These are phyloP conservation scores for Ganaspis brasiliensis DNA, from an alignment of 2,888 invertebrate genomes.

Conservation along the genomic window DNA sequence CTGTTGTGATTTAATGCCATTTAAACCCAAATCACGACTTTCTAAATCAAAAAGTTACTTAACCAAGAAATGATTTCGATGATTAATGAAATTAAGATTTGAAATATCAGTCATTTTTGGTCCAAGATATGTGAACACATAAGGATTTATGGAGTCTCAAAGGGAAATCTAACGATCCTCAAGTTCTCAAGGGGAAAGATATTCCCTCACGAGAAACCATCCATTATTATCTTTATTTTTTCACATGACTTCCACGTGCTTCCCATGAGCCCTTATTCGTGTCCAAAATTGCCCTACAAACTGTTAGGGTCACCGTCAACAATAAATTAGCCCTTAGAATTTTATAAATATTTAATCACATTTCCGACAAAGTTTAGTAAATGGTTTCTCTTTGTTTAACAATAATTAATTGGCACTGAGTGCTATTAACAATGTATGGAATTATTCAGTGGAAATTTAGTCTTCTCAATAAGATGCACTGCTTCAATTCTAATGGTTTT, in stretches of 20 bases:
- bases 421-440: too few relatives aligned
- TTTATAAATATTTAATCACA: slow-evolving; percentile 6
- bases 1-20: too few relatives aligned
- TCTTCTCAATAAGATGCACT: too few relatives aligned
- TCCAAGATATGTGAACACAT: neutral
- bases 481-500: neutral
- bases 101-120: neutral
- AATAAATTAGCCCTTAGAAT: neutral
- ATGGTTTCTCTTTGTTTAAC: neutral
- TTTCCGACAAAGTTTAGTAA: neutral
- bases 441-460: too few relatives aligned
- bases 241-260: neutral
- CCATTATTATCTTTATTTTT: slow-evolving; percentile 17
- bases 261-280: neutral
- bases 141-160: slow-evolving; percentile 1
- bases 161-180: neutral
- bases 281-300: neutral
- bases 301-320: neutral
- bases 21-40: neutral
- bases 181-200: neutral
- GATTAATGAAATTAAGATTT: slow-evolving; percentile 18
- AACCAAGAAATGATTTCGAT: neutral
- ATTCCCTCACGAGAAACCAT: slow-evolving; percentile 11
- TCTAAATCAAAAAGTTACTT: neutral
- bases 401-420: neutral